phyloP scores from a whole-genome alignment of 2,113 vertebrate genomes.

The Prietella phreatophila region DNA sequence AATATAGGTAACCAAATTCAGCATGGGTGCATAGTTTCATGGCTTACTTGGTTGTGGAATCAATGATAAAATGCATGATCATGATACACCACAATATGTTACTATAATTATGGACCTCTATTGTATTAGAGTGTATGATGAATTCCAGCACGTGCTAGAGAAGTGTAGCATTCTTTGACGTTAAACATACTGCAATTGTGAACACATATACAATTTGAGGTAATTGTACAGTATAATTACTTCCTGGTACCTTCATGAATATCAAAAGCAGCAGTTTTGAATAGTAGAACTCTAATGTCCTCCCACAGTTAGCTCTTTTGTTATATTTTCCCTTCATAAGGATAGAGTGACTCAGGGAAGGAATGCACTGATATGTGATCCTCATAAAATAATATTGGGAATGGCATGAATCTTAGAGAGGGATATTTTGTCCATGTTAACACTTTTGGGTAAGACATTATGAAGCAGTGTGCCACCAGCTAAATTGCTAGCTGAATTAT shows the following conservation, averaged over 20 bases:
- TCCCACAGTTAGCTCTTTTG: background rate
- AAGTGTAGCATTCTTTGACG: background rate
- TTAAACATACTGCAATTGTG: background rate
- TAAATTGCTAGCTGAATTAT: constrained; percentile 21
- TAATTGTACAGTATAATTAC: background rate
- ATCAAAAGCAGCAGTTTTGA: background rate
- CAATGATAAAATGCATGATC: background rate
- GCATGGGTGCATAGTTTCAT: background rate
- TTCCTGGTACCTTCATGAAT: background rate
- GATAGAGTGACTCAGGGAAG: constrained; percentile 13
- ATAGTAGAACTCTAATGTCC: background rate
- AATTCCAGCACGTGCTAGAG: background rate
- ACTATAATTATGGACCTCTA: background rate
- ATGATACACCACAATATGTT: background rate
- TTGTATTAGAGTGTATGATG: background rate
- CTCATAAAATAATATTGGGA: constrained; percentile 30
- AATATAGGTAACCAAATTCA: background rate
- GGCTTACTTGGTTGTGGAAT: background rate
- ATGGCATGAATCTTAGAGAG: constrained; percentile 21
- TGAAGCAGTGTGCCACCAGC: constrained; percentile 21
- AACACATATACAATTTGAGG: background rate
- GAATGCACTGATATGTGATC: constrained; percentile 41
- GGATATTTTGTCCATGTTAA: constrained; percentile 22
- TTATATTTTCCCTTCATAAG: background rate
- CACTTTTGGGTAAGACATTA: constrained; percentile 31